phyloP scores from a whole-genome alignment of 2,113 vertebrate species.

The Pollimyrus isidori region DNA sequence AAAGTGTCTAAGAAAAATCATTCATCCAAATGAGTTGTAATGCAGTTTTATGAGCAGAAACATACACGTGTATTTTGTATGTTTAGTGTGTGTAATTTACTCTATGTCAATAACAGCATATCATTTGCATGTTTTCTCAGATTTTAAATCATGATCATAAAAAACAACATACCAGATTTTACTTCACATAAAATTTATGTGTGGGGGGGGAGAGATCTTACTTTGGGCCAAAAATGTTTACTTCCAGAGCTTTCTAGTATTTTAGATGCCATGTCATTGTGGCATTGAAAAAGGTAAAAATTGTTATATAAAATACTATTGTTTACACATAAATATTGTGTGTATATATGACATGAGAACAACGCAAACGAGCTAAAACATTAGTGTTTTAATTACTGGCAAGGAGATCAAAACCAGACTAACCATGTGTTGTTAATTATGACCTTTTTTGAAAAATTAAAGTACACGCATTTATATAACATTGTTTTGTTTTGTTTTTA shows the following conservation, averaged over 20 bases:
- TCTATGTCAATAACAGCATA: neutral
- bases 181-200: neutral
- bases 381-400: slow-evolving; percentile 21
- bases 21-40: neutral
- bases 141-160: neutral
- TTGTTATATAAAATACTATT: neutral
- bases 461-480: slow-evolving; percentile 37
- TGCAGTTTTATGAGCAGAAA: neutral
- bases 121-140: neutral
- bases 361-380: slow-evolving; percentile 28
- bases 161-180: neutral
- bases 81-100: neutral
- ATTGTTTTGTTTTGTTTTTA: slow-evolving; percentile 10
- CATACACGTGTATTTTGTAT: neutral
- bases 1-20: neutral
- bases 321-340: slow-evolving; percentile 7
- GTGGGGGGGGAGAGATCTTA: neutral
- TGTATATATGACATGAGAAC: neutral
- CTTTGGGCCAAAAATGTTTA: neutral
- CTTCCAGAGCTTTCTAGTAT: neutral
- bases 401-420: slow-evolving; percentile 26
- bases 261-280: neutral
- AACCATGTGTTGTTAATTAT: slow-evolving; percentile 31
- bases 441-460: slow-evolving; percentile 26
- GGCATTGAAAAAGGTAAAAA: neutral